These are phyloP conservation scores for Diphyllodes magnificus DNA, from an alignment of 2,113 vertebrate genomes.

Conservation along the genomic window DNA sequence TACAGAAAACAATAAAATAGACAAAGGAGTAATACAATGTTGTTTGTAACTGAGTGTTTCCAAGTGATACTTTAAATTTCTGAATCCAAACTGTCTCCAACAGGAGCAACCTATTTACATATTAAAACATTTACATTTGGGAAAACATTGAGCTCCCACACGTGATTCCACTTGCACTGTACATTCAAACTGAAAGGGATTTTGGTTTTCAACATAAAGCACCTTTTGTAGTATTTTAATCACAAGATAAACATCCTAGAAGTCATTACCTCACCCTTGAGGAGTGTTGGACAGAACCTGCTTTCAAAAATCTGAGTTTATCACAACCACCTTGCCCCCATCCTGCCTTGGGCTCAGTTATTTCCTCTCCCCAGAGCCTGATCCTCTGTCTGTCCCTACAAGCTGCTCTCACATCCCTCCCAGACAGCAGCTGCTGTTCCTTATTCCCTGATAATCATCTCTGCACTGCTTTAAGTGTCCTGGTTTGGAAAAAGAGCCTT, in stretches of 20 bases:
- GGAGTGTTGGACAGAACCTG: not conserved
- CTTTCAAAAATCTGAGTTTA: not conserved
- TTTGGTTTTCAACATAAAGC: conserved; percentile 66
- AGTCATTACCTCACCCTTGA: not conserved
- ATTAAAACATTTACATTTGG: conserved; percentile 28
- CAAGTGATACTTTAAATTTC: not conserved
- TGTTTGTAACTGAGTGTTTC: not conserved
- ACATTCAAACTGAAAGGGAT: conserved; percentile 43
- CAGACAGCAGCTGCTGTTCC: not conserved
- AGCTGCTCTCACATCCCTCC: not conserved
- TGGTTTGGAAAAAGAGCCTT: not conserved
- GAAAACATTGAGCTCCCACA: conserved; percentile 16
- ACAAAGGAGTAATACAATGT: conserved; percentile 38
- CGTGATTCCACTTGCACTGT: conserved; percentile 29
- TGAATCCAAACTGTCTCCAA: conserved; percentile 13
- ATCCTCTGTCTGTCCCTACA: not conserved
- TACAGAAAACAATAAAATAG: conserved; percentile 62
- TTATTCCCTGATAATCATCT: not conserved
- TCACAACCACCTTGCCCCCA: not conserved
- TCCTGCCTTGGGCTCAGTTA: fast-evolving
- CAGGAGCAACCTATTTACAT: conserved; percentile 31
- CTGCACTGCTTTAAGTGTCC: not conserved
- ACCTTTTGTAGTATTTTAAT: conserved; percentile 56
- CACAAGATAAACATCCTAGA: conserved; percentile 34
- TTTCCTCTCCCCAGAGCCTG: not conserved